phyloP scores from a whole-genome alignment of 2,113 vertebrate species.

The Nanorana parkeri region DNA sequence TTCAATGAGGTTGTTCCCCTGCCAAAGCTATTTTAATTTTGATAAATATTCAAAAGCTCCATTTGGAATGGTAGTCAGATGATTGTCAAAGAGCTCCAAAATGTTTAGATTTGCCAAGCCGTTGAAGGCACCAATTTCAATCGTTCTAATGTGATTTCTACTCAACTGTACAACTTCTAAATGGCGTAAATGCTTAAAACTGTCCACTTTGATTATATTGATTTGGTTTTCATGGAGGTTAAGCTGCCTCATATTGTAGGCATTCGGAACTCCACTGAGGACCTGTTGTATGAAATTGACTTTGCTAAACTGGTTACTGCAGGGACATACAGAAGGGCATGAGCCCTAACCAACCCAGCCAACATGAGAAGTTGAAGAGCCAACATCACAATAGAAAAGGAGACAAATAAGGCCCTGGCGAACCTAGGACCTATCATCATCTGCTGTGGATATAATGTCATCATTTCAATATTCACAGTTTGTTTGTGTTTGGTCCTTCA shows the following conservation, averaged over 20 bases:
- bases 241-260: conserved; percentile 95
- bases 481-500: conserved; percentile 90
- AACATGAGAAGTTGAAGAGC: conserved; percentile 98
- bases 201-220: conserved; percentile 98
- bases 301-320: conserved; percentile 99
- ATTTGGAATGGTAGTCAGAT: conserved; percentile 97
- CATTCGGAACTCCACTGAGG: conserved; percentile 95
- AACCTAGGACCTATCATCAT: conserved; percentile 99
- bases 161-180: conserved; percentile 96
- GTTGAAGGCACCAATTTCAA: conserved; percentile 98
- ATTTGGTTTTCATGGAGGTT: conserved; percentile 99
- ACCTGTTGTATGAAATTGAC: conserved; percentile 95
- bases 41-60: conserved; percentile 98
- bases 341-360: conserved; percentile 95
- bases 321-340: conserved; percentile 98
- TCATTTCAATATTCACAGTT: conserved; percentile 99
- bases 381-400: conserved; percentile 96
- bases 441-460: conserved; percentile 99
- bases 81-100: conserved; percentile 98
- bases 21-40: conserved; percentile 98
- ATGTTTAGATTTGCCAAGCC: conserved; percentile 98
- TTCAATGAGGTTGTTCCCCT: conserved; percentile 97
- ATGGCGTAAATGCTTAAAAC: conserved; percentile 97
- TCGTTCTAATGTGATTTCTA: conserved; percentile 97
- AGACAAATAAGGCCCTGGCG: conserved; percentile 99